phyloP scores from a whole-genome alignment of 2,888 invertebrate species.

The Spodoptera littoralis region DNA sequence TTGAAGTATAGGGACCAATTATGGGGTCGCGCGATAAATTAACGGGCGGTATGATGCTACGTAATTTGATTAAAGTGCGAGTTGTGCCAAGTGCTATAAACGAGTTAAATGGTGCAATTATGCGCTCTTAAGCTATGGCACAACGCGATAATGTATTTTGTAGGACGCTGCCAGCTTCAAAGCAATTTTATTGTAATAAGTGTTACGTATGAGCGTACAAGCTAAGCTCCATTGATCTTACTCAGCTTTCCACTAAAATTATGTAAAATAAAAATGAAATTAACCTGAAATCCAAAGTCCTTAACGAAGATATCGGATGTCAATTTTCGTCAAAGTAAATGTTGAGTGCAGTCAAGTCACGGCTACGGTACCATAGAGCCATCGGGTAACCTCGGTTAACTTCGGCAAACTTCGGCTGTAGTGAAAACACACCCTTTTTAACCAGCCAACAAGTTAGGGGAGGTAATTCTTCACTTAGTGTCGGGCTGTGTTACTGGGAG shows the following conservation, averaged over 20 bases:
- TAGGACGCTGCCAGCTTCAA: constrained; percentile 8
- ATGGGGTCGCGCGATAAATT: constrained; percentile 31
- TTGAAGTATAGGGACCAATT: constrained; percentile 37
- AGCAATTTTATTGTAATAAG: background rate
- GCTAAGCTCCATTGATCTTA: too few species aligned
- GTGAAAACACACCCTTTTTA: constrained; percentile 47
- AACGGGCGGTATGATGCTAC: constrained; percentile 26
- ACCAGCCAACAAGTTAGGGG: constrained; percentile 41
- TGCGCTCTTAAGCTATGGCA: constrained; percentile 38
- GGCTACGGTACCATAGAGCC: constrained; percentile 17
- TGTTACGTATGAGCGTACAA: too few species aligned
- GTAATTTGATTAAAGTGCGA: constrained; percentile 55
- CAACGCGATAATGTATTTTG: constrained; percentile 23
- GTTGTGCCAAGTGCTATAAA: constrained; percentile 44
- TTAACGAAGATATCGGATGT: background rate
- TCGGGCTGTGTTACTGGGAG: constrained; percentile 29
- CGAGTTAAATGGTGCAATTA: constrained; percentile 56
- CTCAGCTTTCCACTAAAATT: too few species aligned
- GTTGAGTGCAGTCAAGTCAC: constrained; percentile 14
- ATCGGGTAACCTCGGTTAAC: constrained; percentile 25
- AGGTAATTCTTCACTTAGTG: constrained; percentile 47
- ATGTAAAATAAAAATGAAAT: too few species aligned
- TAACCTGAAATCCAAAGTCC: background rate
- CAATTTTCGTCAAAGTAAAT: constrained; percentile 9
- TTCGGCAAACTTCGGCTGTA: constrained; percentile 34